Evolutionary conservation across 2,888 invertebrate genomes (phyloP).

Genomic region (Germaria angustata): DNA sequence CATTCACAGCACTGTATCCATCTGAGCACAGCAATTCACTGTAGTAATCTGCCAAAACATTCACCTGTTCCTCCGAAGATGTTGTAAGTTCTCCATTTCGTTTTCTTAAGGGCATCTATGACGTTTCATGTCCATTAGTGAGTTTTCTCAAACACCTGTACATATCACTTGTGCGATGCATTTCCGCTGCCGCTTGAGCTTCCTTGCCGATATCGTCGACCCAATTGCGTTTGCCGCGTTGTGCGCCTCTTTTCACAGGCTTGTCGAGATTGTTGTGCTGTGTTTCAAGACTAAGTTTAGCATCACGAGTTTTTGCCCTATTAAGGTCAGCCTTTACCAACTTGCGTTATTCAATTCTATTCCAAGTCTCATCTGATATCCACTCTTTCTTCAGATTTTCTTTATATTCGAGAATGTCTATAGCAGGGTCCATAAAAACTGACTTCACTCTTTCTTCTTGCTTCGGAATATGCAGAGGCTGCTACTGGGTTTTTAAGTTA

Average conservation of each 20-base stretch:
- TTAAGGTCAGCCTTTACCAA: not conserved
- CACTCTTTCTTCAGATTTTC: too few relatives aligned
- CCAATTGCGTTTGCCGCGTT: too few relatives aligned
- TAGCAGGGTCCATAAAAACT: not conserved
- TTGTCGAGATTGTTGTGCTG: too few relatives aligned
- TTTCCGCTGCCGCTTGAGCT: too few relatives aligned
- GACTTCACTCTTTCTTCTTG: not conserved
- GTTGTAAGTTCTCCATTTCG: not conserved
- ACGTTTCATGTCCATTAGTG: not conserved
- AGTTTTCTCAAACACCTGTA: too few relatives aligned
- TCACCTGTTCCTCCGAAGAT: not conserved
- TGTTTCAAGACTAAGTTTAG: too few relatives aligned
- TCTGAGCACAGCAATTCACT: not conserved
- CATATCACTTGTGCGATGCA: too few relatives aligned
- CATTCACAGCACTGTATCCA: not conserved
- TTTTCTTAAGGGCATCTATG: not conserved
- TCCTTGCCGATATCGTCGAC: too few relatives aligned
- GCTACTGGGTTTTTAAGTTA: not conserved
- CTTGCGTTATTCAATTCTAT: not conserved
- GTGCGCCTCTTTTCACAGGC: too few relatives aligned
- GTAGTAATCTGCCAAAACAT: not conserved
- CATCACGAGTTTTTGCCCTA: too few relatives aligned
- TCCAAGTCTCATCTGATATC: not conserved
- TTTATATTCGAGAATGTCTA: too few relatives aligned
- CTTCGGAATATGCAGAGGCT: not conserved